A percentile compares a stretch with the other conserved stretches of the same genome.
phyloP scores from a whole-genome alignment of 2,888 invertebrate species.

The Idaea dimidiata region DNA sequence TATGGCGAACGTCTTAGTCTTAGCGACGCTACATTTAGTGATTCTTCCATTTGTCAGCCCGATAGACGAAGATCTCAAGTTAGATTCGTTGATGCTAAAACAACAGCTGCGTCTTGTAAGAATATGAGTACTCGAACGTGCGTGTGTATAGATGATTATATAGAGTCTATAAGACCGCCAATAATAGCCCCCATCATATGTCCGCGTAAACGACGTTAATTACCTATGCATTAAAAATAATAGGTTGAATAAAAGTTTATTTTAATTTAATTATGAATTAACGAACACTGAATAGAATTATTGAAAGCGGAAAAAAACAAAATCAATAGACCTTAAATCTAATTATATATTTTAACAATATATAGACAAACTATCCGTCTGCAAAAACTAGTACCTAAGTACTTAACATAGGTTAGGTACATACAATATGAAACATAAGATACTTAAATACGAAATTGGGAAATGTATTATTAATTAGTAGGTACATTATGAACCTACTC shows the following conservation, averaged over 20 bases:
- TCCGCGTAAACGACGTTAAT: background rate
- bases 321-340: background rate
- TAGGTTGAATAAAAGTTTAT: background rate
- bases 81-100: slow-evolving; percentile 30
- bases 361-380: background rate
- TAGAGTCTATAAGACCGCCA: slow-evolving; percentile 58
- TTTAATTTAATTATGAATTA: background rate
- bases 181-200: slow-evolving; percentile 8
- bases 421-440: background rate
- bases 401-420: background rate
- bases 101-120: background rate
- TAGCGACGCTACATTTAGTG: background rate
- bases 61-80: slow-evolving; percentile 30
- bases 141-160: slow-evolving; percentile 49
- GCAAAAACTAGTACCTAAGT: background rate
- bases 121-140: slow-evolving; percentile 25
- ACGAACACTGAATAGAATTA: background rate
- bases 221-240: background rate
- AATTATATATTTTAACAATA: background rate
- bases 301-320: background rate
- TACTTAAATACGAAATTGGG: background rate
- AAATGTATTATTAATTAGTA: background rate
- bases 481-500: background rate
- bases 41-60: background rate
- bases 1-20: slow-evolving; percentile 25